phyloP scores from a whole-genome alignment of 2,797 vertebrate genomes.

The Lacerta agilis region DNA sequence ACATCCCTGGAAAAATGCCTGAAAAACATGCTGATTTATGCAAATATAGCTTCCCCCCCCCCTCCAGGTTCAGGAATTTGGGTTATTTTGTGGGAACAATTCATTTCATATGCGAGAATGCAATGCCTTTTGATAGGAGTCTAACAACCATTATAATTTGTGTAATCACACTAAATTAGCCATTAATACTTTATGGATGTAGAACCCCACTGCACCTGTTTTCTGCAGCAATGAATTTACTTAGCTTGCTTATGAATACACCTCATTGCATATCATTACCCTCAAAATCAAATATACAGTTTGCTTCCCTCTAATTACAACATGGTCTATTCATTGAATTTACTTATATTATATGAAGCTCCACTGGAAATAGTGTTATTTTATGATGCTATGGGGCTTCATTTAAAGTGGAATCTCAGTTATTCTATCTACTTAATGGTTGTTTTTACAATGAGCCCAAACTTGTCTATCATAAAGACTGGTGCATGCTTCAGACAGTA shows the following conservation, averaged over 20 bases:
- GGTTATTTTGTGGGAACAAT: conserved; percentile 1
- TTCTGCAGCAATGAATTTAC: conserved; percentile 9
- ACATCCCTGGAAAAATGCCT: too few species aligned
- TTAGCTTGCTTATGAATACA: conserved; percentile 21
- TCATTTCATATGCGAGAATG: not conserved
- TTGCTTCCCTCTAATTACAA: not conserved
- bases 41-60: conserved; percentile 12
- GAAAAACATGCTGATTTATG: conserved; percentile 20
- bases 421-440: not conserved
- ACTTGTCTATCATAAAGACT: not conserved
- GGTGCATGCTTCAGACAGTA: not conserved
- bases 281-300: not conserved
- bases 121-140: not conserved
- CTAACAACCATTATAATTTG: not conserved
- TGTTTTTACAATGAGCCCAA: conserved; percentile 24
- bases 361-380: not conserved
- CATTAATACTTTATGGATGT: not conserved
- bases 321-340: not conserved
- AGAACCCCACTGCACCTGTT: conserved; percentile 7
- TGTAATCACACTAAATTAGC: not conserved
- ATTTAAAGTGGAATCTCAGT: not conserved
- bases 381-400: not conserved
- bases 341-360: not conserved
- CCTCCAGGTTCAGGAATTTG: conserved; percentile 1
- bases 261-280: not conserved